Evolutionary conservation across 2,113 vertebrate species (phyloP).

Genomic region (Ciconia stormi): DNA sequence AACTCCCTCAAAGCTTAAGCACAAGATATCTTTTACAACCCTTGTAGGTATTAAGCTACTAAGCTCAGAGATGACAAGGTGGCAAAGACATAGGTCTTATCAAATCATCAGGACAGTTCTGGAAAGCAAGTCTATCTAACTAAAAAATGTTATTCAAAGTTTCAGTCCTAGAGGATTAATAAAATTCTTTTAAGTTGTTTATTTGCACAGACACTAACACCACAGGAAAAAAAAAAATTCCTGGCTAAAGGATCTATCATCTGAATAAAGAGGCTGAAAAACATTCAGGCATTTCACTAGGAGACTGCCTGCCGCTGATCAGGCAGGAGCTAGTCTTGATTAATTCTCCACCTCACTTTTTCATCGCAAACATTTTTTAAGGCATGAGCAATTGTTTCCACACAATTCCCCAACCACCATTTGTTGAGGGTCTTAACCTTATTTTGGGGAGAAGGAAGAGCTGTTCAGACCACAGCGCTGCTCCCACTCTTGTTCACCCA

Average conservation of each 20-base stretch:
- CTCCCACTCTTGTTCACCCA: background rate
- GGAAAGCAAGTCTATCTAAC: background rate
- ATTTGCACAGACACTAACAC: slow-evolving; percentile 30
- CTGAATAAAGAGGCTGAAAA: slow-evolving; percentile 2
- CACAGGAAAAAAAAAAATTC: background rate
- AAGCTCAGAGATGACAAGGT: background rate
- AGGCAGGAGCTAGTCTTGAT: background rate
- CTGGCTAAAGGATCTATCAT: background rate
- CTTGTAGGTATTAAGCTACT: background rate
- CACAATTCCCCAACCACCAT: background rate
- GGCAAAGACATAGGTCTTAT: background rate
- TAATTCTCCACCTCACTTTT: background rate
- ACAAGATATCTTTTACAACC: background rate
- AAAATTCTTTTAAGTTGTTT: slow-evolving; percentile 46
- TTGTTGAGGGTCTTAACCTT: background rate
- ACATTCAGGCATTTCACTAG: background rate
- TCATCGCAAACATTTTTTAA: background rate
- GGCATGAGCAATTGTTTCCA: background rate
- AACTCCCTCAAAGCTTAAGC: background rate
- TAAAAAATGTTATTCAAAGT: background rate
- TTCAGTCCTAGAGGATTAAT: slow-evolving; percentile 3
- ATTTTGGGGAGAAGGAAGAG: background rate
- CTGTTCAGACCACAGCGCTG: background rate
- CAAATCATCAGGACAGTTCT: background rate
- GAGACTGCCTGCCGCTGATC: background rate